Base-by-base conservation (phyloP, 2,113 vertebrate genomes). In the Shinisaurus crocodilurus region DNA sequence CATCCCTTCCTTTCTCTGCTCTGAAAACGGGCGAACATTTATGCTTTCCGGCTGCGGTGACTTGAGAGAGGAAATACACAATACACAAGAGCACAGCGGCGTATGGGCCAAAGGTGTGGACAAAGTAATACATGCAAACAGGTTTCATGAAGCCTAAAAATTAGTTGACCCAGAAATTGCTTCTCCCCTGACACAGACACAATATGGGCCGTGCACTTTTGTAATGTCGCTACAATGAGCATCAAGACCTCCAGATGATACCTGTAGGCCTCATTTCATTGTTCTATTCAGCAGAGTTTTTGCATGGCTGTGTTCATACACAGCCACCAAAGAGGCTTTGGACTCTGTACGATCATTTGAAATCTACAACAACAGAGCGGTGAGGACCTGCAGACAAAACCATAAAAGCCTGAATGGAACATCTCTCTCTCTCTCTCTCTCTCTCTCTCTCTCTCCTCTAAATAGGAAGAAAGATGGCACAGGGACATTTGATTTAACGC, bases 111-210 rank as follows among this genome's bases (percentile, higher is more conserved):
- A 74, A 93, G 82, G 74, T 91, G 91, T 76, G 89, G 50, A 18
- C 45, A 84, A 90, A 95, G 88, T 89, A 95, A 90, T 93, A 94
- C 95, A 95, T 88, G 95, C 93, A 96, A 95, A 91, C 6, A 0
- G 27, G 5, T 88, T 74, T 91, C 94, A 94, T 40, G 3, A 92
- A 95, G 89, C 48, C 91, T 92, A 94, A 96, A 95, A 96, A 91
- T 95, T 95, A 90, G 89, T 96, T 96, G 96, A 90, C 92, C 91
- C 91, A 92, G 91, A 95, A 96, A 95, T 95, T 88, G 95, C 91
- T 95, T 96, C 95, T 96, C 92, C 84, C 92, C 96, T 97, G 97
- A 97, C 96, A 96, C 94, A 97, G 96, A 97, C 96, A 97, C 74
- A 94, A 95, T 92, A 94, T 92, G 92, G 94, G 95, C 84, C 95